Conservation (phyloP, 2,888 invertebrate species). For the Geotrupes spiniger region DNA sequence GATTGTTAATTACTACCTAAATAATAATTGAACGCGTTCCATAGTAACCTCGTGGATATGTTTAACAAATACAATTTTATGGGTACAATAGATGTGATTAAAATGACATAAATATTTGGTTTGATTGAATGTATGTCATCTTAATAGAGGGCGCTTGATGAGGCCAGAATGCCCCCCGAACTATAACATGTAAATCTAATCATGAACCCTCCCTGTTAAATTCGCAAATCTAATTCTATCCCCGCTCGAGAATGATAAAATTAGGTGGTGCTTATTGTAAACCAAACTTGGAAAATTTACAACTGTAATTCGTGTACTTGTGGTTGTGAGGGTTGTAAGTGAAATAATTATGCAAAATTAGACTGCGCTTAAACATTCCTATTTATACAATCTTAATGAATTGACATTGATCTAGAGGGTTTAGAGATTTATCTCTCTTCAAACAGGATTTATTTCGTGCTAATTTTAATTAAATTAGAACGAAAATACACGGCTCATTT, state of each 20-base stretch:
- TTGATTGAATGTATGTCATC: constrained; percentile 48
- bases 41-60: too few species aligned
- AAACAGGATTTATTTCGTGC: constrained; percentile 38
- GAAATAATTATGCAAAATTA: constrained; percentile 51
- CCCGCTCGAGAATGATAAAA: constrained; percentile 52
- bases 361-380: constrained; percentile 47
- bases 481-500: too few species aligned
- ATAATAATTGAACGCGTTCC: too few species aligned
- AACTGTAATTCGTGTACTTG: constrained; percentile 51
- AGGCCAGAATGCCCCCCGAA: constrained; percentile 31
- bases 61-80: too few species aligned
- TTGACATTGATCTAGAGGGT: constrained; percentile 48
- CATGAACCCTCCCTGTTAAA: constrained; percentile 50
- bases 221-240: constrained; percentile 53
- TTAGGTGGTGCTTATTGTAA: constrained; percentile 55
- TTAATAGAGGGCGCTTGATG: constrained; percentile 33
- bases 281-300: constrained; percentile 55
- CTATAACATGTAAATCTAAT: constrained; percentile 52
- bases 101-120: constrained; percentile 40
- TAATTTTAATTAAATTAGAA: too few species aligned
- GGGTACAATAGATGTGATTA: constrained; percentile 7
- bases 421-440: constrained; percentile 45
- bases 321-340: constrained; percentile 44
- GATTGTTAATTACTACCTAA: too few species aligned
- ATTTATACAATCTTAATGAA: constrained; percentile 46